Evolutionary conservation across 2,113 vertebrate genomes (phyloP).

Genomic region (Condylura cristata): DNA sequence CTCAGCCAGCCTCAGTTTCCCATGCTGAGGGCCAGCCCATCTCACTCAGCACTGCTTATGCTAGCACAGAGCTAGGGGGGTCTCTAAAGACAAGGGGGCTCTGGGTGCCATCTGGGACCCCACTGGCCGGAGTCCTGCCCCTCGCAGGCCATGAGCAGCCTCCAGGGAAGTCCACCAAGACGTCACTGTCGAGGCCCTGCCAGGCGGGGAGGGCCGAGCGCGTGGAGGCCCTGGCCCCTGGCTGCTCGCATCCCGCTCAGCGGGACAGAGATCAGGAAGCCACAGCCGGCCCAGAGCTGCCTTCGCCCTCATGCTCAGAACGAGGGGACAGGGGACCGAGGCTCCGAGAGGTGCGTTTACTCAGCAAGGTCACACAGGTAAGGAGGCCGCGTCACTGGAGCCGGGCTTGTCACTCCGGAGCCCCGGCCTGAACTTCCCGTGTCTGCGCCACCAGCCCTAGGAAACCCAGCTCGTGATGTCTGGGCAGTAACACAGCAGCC

Average conservation of each 20-base stretch:
- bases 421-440: neutral
- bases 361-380: neutral
- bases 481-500: rapidly evolving
- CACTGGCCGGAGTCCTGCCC: neutral
- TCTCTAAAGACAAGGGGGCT: neutral
- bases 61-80: neutral
- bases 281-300: neutral
- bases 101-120: neutral
- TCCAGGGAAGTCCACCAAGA: neutral
- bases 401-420: neutral
- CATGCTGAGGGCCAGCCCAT: too few relatives aligned
- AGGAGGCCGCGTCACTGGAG: neutral
- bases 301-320: too few relatives aligned
- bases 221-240: neutral
- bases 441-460: neutral
- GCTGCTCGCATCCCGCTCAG: neutral
- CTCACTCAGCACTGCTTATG: neutral
- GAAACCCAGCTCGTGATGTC: neutral
- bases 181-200: neutral
- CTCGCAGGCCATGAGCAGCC: neutral
- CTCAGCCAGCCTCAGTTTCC: neutral
- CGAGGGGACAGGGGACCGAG: neutral
- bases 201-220: neutral
- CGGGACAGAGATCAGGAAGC: neutral
- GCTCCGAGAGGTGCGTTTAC: neutral